Evolutionary conservation across 2,113 vertebrate species (phyloP).

Genomic region (Hemicordylus capensis): DNA sequence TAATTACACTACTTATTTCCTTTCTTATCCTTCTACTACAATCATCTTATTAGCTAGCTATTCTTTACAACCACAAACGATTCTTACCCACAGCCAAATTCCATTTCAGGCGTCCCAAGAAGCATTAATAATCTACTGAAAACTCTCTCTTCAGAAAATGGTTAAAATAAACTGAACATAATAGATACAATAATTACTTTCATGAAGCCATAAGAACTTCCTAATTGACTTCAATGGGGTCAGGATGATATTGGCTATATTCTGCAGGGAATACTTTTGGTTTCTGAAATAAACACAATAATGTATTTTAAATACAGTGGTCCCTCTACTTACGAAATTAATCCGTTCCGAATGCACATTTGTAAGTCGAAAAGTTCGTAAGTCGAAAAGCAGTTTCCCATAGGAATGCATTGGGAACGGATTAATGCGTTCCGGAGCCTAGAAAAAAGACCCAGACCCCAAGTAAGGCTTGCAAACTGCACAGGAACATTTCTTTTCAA

Average conservation of each 20-base stretch:
- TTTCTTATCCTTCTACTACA: background rate
- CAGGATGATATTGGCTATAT: background rate
- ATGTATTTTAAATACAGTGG: background rate
- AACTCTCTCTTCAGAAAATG: background rate
- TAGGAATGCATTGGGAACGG: too few species aligned
- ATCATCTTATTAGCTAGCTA: background rate
- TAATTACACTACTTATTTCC: constrained; percentile 22
- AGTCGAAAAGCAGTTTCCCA: too few species aligned
- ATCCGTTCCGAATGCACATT: too few species aligned
- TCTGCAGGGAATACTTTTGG: background rate
- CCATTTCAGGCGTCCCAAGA: constrained; percentile 7
- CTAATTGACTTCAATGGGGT: constrained; percentile 1
- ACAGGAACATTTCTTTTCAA: too few species aligned
- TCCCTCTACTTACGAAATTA: too few species aligned
- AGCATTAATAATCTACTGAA: background rate
- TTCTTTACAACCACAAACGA: constrained; percentile 8
- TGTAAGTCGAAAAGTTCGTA: too few species aligned
- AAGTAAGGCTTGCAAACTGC: too few species aligned
- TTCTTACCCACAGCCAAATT: background rate
- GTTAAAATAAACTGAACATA: background rate
- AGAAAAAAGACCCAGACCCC: too few species aligned
- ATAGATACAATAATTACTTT: constrained; percentile 2
- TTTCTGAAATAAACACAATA: background rate
- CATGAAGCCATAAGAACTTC: background rate
- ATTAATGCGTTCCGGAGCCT: too few species aligned